Conservation (phyloP, 2,888 invertebrate species). For the Meandrusa payeni region DNA sequence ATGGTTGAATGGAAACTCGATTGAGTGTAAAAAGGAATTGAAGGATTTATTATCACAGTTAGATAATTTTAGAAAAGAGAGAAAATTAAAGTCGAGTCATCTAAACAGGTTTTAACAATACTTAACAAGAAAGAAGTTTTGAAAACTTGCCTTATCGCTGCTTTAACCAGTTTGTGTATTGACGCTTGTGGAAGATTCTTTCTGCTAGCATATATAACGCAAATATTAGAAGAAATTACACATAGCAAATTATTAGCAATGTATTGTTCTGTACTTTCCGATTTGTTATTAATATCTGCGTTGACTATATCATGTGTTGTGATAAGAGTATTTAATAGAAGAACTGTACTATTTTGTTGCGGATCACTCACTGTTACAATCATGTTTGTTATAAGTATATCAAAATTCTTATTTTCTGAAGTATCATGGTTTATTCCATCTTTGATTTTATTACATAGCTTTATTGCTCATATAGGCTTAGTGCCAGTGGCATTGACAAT, state of each 20-base stretch:
- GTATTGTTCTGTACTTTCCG: constrained; percentile 36
- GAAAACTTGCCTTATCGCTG: constrained; percentile 28
- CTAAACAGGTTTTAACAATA: too few relatives aligned
- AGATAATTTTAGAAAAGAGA: too few relatives aligned
- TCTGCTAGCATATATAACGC: constrained; percentile 35
- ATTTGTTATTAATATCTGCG: constrained; percentile 33
- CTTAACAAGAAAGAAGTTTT: too few relatives aligned
- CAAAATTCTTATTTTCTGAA: constrained; percentile 7
- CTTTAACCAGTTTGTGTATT: constrained; percentile 32
- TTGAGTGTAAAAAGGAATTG: too few relatives aligned
- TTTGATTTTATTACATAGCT: constrained; percentile 33
- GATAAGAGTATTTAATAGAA: constrained; percentile 33
- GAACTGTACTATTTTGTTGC: constrained; percentile 34
- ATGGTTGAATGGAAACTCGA: too few relatives aligned
- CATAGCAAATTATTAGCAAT: constrained; percentile 31
- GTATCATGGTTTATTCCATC: constrained; percentile 33
- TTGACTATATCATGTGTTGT: constrained; percentile 31
- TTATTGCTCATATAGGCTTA: constrained; percentile 36
- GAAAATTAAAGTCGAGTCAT: too few relatives aligned
- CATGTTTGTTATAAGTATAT: constrained; percentile 34
- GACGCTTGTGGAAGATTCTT: constrained; percentile 39
- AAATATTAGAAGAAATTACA: constrained; percentile 37
- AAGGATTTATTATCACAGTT: too few relatives aligned
- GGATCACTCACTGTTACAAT: constrained; percentile 31
- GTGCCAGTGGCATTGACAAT: constrained; percentile 37